These are phyloP conservation scores for Oncorhynchus tshawytscha DNA, from an alignment of 2,113 vertebrate genomes.

Conservation along the genomic window DNA sequence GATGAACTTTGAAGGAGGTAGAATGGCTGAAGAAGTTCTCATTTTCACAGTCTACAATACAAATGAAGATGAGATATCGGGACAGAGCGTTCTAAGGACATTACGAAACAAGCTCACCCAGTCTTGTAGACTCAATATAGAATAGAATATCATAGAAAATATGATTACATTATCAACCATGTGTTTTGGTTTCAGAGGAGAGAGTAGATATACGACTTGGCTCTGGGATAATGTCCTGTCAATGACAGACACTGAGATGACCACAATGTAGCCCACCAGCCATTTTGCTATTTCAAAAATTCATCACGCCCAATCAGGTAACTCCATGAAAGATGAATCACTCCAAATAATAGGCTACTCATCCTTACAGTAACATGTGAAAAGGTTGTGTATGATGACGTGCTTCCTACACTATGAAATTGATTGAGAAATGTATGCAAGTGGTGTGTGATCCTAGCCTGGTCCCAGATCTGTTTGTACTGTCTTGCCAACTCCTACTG, in stretches of 20 bases:
- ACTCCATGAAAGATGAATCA: conserved; percentile 54
- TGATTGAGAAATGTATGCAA: too few relatives aligned
- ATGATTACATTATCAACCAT: not conserved
- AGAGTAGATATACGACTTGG: not conserved
- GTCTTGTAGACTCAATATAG: too few relatives aligned
- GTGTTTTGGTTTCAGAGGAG: not conserved
- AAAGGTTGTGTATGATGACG: not conserved
- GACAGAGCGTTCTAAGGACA: not conserved
- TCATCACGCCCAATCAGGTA: conserved; percentile 78
- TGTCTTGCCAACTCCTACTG: too few relatives aligned
- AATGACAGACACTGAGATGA: conserved; percentile 59
- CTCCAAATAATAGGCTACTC: not conserved
- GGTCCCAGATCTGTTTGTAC: too few relatives aligned
- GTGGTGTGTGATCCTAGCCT: not conserved
- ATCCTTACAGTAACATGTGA: not conserved
- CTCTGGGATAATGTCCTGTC: conserved; percentile 76
- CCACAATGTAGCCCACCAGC: conserved; percentile 75
- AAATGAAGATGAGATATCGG: not conserved
- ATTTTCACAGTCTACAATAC: conserved; percentile 65
- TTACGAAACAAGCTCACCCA: not conserved
- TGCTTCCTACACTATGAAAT: too few relatives aligned
- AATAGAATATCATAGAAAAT: too few relatives aligned
- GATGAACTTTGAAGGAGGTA: conserved; percentile 84
- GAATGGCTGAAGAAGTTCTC: conserved; percentile 78
- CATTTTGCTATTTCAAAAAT: conserved; percentile 73